phyloP scores from a whole-genome alignment of 2,113 vertebrate species.

The Procapra przewalskii region DNA sequence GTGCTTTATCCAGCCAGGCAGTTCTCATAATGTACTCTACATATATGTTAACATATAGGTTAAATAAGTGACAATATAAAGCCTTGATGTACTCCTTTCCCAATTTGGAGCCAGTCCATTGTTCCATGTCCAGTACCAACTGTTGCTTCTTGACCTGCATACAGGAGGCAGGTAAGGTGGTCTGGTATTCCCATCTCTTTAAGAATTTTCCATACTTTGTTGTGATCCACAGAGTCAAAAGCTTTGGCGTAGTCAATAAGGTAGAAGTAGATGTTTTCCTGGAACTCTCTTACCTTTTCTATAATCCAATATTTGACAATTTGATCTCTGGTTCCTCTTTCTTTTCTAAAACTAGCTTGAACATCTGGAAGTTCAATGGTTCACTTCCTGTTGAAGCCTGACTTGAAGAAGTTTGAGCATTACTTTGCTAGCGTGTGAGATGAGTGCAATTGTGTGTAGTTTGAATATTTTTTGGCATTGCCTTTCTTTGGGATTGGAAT shows the following conservation, averaged over 20 bases:
- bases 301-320: not conserved
- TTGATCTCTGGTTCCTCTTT: not conserved
- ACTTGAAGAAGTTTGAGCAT: not conserved
- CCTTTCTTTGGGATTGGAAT: not conserved
- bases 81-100: not conserved
- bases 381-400: not conserved
- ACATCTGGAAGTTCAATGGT: not conserved
- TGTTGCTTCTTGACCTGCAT: not conserved
- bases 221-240: not conserved
- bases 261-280: not conserved
- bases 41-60: not conserved
- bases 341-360: not conserved
- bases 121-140: not conserved
- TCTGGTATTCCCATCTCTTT: not conserved
- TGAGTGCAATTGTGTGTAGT: not conserved
- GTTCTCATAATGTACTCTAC: not conserved
- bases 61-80: not conserved
- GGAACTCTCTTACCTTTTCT: not conserved
- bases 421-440: not conserved
- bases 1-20: not conserved
- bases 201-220: not conserved
- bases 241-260: not conserved
- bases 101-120: not conserved
- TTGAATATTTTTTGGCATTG: not conserved
- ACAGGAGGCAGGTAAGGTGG: not conserved